Base-by-base conservation (phyloP, 2,113 vertebrate species). In the Caranx ignobilis region DNA sequence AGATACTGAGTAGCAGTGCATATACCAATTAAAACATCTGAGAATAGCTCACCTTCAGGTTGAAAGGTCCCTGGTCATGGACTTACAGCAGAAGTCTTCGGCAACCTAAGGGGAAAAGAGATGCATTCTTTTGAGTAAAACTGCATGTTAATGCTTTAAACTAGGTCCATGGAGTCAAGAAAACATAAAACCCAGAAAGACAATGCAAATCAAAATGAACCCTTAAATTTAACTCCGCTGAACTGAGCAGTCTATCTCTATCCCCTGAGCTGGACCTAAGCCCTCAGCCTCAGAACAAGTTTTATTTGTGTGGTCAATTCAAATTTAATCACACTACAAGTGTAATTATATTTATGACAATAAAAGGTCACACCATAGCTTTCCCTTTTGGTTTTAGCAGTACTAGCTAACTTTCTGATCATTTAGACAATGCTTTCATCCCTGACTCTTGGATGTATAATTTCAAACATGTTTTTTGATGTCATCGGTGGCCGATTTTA, bases 31-130 rank as follows among this genome's bases (percentile, higher is more conserved):
- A 35, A 66, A 77, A 50, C 1, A 70, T 73, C 4, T 59, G 41
- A 35, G 9, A 75, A 71, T 57, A 71, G 71, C 82, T 88, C 61
- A 91, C 90, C 88, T 92, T 89, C 21, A 92, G 63, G 73, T 34
- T 11, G 63, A 80, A 43, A 68, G 72, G 52, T 71, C 65, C 69
- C 47, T 88, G 75, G 60, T 90, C 92, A 93, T 93, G 83, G 88
- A 92, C 83, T 91, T 89, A 77, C 62, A 47, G 82, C 70, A 73
- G 76, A 78, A 43, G 48, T 75, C 66, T 79, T 81, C 10, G 31
- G 55, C 64, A 88, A 89, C 65, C 94, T 94, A 67, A 73, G 34
- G 8, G 19, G 11, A 47, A 70, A 10, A 54, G 0, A 75, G 2
- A 66, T 15, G 6, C 1, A 4, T 55, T 73, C 26, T 56, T 45